These are phyloP conservation scores for Hemicordylus capensis DNA, from an alignment of 2,113 vertebrate species.

Conservation along the genomic window DNA sequence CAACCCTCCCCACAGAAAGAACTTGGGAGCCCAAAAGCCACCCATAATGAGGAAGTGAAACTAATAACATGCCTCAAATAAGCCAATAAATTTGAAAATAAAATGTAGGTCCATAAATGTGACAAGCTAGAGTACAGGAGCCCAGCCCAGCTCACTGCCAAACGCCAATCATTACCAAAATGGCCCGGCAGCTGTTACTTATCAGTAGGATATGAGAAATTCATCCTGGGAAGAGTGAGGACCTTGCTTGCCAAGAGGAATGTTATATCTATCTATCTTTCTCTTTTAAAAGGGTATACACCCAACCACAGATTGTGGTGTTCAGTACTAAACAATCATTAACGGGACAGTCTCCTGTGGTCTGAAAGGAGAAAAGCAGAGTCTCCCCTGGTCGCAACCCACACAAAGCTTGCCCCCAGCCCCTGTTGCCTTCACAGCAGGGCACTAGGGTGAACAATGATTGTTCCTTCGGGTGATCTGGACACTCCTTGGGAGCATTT, in stretches of 20 bases:
- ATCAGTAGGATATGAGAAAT: constrained; percentile 64
- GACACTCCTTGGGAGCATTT: not conserved
- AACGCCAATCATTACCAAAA: constrained; percentile 59
- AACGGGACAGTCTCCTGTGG: constrained; percentile 32
- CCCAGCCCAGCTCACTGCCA: constrained; percentile 60
- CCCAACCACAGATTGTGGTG: constrained; percentile 41
- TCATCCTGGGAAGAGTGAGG: constrained; percentile 20
- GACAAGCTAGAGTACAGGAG: constrained; percentile 52
- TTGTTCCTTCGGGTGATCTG: not conserved
- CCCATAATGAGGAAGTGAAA: constrained; percentile 63
- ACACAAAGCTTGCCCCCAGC: not conserved
- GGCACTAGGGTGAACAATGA: not conserved
- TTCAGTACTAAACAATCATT: constrained; percentile 62
- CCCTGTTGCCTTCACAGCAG: not conserved
- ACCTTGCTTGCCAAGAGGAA: constrained; percentile 55
- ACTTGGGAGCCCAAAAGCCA: constrained; percentile 56
- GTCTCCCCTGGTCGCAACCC: not conserved
- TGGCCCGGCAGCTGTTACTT: constrained; percentile 68
- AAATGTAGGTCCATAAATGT: constrained; percentile 67
- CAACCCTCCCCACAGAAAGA: constrained; percentile 30
- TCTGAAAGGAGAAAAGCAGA: not conserved
- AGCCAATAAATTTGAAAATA: constrained; percentile 71
- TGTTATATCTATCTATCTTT: too few relatives aligned
- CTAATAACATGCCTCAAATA: constrained; percentile 70
- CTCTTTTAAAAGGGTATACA: constrained; percentile 49